Base-by-base conservation (phyloP, 1,140 invertebrate genomes). In the Epicauta chinensis region DNA sequence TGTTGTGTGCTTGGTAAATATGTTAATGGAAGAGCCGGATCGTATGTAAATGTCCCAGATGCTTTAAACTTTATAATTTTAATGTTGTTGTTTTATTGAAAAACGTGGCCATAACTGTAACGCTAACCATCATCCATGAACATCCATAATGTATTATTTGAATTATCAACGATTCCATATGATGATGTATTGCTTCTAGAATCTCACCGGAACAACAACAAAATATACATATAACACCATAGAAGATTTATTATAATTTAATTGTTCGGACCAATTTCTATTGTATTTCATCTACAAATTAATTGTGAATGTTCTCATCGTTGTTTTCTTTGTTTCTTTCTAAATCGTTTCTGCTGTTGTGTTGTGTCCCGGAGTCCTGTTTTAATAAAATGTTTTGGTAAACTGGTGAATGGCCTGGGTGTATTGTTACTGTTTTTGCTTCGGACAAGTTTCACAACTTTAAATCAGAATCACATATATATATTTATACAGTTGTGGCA, bases 361-460 rank as follows among this genome's bases (percentile, higher is more conserved):
- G n/a, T n/a, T n/a, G n/a, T n/a, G 44, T 45, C 35, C 41, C 14
- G 16, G 42, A 59, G 40, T 59, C 50, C 23, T 23, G 23, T 23
- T 23, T 23, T 23, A 23, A 3, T 23, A 23, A 23, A 23, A 1
- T 7, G 7, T 23, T 23, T 23, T 3, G 23, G 7, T 30, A 13
- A 44, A 29, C 32, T 53, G 46, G 42, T 51, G 46, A 47, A 46
- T 16, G n/a, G 16, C 45, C 34, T 38, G 30, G 32, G 23, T 35
- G 48, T 52, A 56, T 58, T 56, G 51, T 58, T 51, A 41, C 58
- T 60, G 58, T 58, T 60, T 60, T 60, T 60, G 43, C 52, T 43
- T 48, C 17, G 46, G 58, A 52, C 58, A 57, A 52, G 58, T 54
- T 60, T 60, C 58, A 36, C 52, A 44, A 50, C 46, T 57, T 38